phyloP scores from a whole-genome alignment of 2,888 invertebrate genomes.

The Lymantria monacha region DNA sequence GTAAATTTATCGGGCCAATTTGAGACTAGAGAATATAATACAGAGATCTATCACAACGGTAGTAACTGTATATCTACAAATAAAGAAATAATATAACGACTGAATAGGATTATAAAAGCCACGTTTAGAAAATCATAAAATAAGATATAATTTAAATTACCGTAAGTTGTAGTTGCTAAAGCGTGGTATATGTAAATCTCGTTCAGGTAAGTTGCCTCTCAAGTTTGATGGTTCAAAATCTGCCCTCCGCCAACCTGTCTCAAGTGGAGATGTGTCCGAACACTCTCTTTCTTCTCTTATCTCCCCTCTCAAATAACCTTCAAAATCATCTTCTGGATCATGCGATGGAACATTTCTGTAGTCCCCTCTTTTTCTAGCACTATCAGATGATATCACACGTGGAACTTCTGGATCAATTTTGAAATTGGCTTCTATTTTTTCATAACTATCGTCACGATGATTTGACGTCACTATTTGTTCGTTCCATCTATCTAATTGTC shows the following conservation, averaged over 20 bases:
- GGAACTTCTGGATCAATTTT: constrained; percentile 64
- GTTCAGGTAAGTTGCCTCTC: constrained; percentile 55
- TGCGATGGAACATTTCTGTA: constrained; percentile 88
- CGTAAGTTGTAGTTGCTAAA: constrained; percentile 82
- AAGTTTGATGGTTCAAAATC: constrained; percentile 51
- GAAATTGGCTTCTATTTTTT: constrained; percentile 89
- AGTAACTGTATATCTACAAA: too few relatives aligned
- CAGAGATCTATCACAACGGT: too few relatives aligned
- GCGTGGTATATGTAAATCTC: constrained; percentile 86
- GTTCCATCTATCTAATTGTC: constrained; percentile 78
- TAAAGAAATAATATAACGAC: too few relatives aligned
- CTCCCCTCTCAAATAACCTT: constrained; percentile 62
- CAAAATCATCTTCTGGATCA: constrained; percentile 85
- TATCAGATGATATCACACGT: constrained; percentile 57
- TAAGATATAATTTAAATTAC: constrained; percentile 54
- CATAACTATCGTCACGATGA: constrained; percentile 85
- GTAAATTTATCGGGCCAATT: too few relatives aligned
- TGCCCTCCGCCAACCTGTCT: constrained; percentile 56
- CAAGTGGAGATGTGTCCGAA: constrained; percentile 55
- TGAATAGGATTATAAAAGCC: too few relatives aligned
- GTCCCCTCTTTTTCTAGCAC: constrained; percentile 84
- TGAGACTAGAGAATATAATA: too few relatives aligned
- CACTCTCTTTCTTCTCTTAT: constrained; percentile 47
- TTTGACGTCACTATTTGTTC: constrained; percentile 75
- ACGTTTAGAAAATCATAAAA: too few relatives aligned